Base-by-base conservation (phyloP, 2,888 invertebrate species). In the Acanthosoma haemorrhoidale region DNA sequence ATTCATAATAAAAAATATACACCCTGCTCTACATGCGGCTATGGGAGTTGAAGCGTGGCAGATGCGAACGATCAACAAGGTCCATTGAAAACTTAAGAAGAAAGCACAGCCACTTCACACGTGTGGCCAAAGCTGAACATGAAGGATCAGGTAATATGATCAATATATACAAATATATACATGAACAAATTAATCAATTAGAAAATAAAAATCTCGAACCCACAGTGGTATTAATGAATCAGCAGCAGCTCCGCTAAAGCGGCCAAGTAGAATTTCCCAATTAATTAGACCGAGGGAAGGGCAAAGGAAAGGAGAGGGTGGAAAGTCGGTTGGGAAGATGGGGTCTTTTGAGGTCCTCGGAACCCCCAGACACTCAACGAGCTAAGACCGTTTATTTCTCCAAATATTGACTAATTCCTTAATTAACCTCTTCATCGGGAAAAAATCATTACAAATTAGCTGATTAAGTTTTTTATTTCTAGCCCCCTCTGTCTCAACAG, bases 401-500 rank as follows among this genome's bases (percentile, higher is more conserved):
- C 51, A 51, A 51, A 51, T 51, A 51, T 51, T 51, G 51, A 51
- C 51, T 51, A 51, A 51, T 51, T 51, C 51, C 51, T 51, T 51
- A 51, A 51, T 51, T 51, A 51, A 51, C 51, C 51, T 51, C 29
- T 51, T 51, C 51, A 8, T 25, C 51, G n/a, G 2, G 25, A n/a
- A n/a, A n/a, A 51, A 51, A 51, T 51, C 51, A 51, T 51, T 51
- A 25, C 51, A 25, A 51, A 51, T 51, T 51, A 51, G 51, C 51
- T 25, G 13, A 51, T 51, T 25, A n/a, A n/a, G n/a, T 51, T 25
- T 51, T 25, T 1, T 5, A 21, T 51, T 51, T 29, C 51, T 51
- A 6, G 25, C 2, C n/a, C 6, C 1, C 1, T 4, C 25, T 29
- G 25, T 51, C 13, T 51, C 51, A n/a, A 29, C 29, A n/a, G 8